Evolutionary conservation across 2,888 invertebrate species (phyloP), one percentile per base, ranked within the genome.

Genomic region (Alviniconcha strummeri): DNA sequence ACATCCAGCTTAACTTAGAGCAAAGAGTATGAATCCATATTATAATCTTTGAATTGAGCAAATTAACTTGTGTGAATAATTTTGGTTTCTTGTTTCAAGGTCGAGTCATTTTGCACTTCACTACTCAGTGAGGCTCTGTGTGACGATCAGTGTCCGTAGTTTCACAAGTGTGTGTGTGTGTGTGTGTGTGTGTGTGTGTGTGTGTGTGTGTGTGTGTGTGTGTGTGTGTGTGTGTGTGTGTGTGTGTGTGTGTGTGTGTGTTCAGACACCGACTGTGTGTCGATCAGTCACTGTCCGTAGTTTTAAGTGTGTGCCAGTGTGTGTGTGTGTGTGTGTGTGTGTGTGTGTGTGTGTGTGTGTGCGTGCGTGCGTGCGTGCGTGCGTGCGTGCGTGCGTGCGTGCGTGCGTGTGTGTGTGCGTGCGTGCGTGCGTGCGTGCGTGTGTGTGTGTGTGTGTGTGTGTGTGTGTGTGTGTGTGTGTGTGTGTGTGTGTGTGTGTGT

Each of bases 171-270:
- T 69, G 69, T 69, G 69, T 69, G 69, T 5, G 69, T 69, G 69
- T 69, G 69, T 5, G 69, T 69, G 69, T 6, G 69, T 6, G 69
- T 6, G 69, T 6, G 69, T 6, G 69, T 6, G 69, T 69, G 69
- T 69, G 69, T 69, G 69, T 69, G 69, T 69, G 69, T 69, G 69
- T 69, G n/a, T 69, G 69, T 69, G 69, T 69, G 13, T 15, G 69
- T 69, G 6, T 19, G 69, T 69, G 69, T 9, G 17, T 7, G 17
- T 69, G 69, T 17, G 69, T 69, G 15, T 15, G 36, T 36, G 36
- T 36, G 36, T 36, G 36, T 36, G 36, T 36, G 36, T 36, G 36
- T 36, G 36, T 36, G 36, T 36, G 36, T 36, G 36, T 3, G 36
- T 69, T 6, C 69, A 69, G 69, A 69, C 17, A 69, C 6, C 3